These are phyloP conservation scores for Lophura nycthemera DNA, from an alignment of 2,113 vertebrate species.

Conservation along the genomic window DNA sequence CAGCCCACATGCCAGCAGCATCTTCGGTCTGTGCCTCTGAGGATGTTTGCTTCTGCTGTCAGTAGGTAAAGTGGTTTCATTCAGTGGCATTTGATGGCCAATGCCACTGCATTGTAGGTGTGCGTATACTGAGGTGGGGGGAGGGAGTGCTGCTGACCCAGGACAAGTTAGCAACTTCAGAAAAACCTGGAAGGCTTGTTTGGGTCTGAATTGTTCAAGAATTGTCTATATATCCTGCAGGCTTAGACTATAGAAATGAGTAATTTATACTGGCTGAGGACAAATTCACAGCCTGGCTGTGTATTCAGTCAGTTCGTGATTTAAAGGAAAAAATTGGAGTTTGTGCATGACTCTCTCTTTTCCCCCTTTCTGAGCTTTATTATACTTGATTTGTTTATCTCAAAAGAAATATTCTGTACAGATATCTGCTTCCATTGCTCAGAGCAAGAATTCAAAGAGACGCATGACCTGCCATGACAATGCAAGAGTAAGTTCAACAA, in stretches of 20 bases:
- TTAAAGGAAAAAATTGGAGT: conserved; percentile 62
- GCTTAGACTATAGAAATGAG: conserved; percentile 49
- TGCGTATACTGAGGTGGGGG: not conserved
- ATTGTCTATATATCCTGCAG: conserved; percentile 62
- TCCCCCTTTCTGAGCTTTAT: conserved; percentile 43
- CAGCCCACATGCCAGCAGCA: not conserved
- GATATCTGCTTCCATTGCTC: conserved; percentile 52
- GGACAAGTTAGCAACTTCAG: not conserved
- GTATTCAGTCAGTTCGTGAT: conserved; percentile 37
- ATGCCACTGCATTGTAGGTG: not conserved
- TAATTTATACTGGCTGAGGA: conserved; percentile 62
- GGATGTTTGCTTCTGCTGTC: not conserved
- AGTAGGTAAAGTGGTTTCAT: not conserved
- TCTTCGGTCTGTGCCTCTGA: not conserved
- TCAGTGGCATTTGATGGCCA: not conserved
- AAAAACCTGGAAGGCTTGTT: conserved; percentile 54
- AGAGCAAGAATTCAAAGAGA: conserved; percentile 25
- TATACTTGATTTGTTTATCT: conserved; percentile 67
- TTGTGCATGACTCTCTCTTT: conserved; percentile 17
- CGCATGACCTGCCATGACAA: not conserved
- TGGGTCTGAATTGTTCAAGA: conserved; percentile 27
- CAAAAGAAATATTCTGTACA: conserved; percentile 38
- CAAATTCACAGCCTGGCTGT: conserved; percentile 10
- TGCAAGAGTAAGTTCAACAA: conserved; percentile 17
- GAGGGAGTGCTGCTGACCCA: not conserved